Conservation (phyloP, 2,113 vertebrate genomes). For the Ancistrus triradiatus region DNA sequence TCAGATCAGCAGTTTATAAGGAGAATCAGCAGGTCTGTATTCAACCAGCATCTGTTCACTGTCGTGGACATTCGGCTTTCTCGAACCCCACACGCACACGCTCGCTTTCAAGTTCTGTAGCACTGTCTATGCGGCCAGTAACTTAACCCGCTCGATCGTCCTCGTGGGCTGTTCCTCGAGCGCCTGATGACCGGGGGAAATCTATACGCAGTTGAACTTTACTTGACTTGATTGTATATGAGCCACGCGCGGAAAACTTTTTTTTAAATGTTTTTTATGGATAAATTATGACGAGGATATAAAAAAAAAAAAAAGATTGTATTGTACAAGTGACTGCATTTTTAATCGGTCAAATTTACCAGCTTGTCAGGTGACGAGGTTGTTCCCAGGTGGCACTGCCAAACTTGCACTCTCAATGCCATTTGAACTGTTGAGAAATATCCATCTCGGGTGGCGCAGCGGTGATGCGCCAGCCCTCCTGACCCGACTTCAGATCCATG, state of each 20-base stretch:
- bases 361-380: constrained; percentile 38
- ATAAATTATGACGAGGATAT: constrained; percentile 41
- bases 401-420: constrained; percentile 32
- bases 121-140: constrained; percentile 42
- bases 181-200: constrained; percentile 23
- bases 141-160: background rate
- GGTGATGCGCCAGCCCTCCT: no score
- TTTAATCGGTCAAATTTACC: constrained; percentile 41
- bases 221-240: constrained; percentile 43
- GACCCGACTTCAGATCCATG: no score
- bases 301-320: constrained; percentile 30
- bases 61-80: background rate
- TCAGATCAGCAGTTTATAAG: background rate
- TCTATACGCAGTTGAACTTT: constrained; percentile 5
- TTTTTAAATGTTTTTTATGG: constrained; percentile 11
- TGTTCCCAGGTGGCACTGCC: constrained; percentile 37
- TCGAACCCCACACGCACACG: background rate
- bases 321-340: constrained; percentile 33
- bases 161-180: background rate
- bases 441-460: no score
- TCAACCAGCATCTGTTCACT: constrained; percentile 45
- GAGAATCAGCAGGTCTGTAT: constrained; percentile 23
- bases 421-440: no score
- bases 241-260: constrained; percentile 17
- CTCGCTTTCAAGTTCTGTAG: constrained; percentile 37